Base-by-base conservation (phyloP, 2,888 invertebrate genomes). In the Athrips mouffetella region DNA sequence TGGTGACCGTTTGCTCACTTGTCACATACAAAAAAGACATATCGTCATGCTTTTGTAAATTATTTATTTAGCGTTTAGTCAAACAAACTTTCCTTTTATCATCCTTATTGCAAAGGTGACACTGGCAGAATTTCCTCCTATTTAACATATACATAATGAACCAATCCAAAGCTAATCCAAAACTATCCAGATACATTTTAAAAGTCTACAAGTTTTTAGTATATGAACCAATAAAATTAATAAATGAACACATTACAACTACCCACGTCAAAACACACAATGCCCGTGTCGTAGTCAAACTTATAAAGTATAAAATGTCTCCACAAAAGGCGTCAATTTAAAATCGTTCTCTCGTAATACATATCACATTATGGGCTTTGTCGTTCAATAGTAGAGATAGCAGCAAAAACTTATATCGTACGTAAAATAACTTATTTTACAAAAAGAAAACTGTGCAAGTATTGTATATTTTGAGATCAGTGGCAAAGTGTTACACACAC, bases 311-410 rank as follows among this genome's bases (percentile, higher is more conserved):
- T 50, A 58, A 60, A 61, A 61, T 51, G 46, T 59, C 60, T 61
- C 54, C 55, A 63, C 59, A 65, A 54, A 60, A 59, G 57, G 57
- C 56, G 62, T 66, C 77, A 69, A 72, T 74, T 76, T 76, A 73
- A 70, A 70, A 79, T 78, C 75, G 77, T 79, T 75, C 73, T 67
- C 69, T 69, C 69, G 68, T 78, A 77, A 75, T 64, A 60, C 40
- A 16, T 65, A 49, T 58, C 48, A 57, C 53, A 63, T 54, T 59
- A 58, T 63, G 60, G 58, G 37, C 11, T 37, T n/a, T 37, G 37
- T 37, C 37, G 16, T 16, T 3, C 18, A 2, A 18, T n/a, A n/a
- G 37, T 37, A 37, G 20, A 11, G 37, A 5, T 16, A 35, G 35
- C 16, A 35, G 8, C 3, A 35, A 35, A 35, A 18, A 10, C 7